These are phyloP conservation scores for Aphelenchoides fujianensis DNA, from an alignment of 1,140 invertebrate genomes.

Conservation along the genomic window DNA sequence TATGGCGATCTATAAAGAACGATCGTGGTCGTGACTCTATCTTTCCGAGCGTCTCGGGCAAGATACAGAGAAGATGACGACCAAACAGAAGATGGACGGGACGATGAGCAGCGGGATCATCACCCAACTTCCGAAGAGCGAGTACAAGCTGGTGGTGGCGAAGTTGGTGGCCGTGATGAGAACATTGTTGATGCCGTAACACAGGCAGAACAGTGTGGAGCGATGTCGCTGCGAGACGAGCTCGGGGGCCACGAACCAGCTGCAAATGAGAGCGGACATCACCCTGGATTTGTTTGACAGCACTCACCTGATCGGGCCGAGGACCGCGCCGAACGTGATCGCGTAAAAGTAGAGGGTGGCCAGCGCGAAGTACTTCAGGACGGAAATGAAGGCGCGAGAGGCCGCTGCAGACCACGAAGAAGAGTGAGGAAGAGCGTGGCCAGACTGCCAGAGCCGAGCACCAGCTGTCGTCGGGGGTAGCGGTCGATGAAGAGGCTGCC, in stretches of 20 bases:
- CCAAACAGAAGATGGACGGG: conserved; percentile 43
- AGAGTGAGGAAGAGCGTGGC: conserved; percentile 31
- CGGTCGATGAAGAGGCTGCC: conserved; percentile 50
- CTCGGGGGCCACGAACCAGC: conserved; percentile 52
- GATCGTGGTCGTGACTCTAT: conserved; percentile 52
- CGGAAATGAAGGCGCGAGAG: conserved; percentile 22
- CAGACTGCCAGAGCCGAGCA: conserved; percentile 37
- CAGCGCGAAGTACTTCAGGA: conserved; percentile 45
- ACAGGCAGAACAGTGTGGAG: conserved; percentile 53
- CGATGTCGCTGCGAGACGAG: conserved; percentile 50
- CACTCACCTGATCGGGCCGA: conserved; percentile 39
- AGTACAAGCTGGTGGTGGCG: conserved; percentile 42
- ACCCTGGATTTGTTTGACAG: neutral
- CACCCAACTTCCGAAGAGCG: conserved; percentile 45
- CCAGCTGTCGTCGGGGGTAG: conserved; percentile 43
- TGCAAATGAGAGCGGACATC: neutral
- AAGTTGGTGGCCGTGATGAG: conserved; percentile 52
- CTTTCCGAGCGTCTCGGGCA: conserved; percentile 49
- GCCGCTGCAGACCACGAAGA: conserved; percentile 40
- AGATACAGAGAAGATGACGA: conserved; percentile 45
- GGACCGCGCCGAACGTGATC: conserved; percentile 52
- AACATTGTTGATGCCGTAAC: conserved; percentile 53
- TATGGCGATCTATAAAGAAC: conserved; percentile 43
- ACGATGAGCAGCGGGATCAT: conserved; percentile 48
- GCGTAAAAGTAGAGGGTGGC: conserved; percentile 39